These are phyloP conservation scores for Fragum whitleyi DNA, from an alignment of 2,888 invertebrate genomes.

Conservation along the genomic window DNA sequence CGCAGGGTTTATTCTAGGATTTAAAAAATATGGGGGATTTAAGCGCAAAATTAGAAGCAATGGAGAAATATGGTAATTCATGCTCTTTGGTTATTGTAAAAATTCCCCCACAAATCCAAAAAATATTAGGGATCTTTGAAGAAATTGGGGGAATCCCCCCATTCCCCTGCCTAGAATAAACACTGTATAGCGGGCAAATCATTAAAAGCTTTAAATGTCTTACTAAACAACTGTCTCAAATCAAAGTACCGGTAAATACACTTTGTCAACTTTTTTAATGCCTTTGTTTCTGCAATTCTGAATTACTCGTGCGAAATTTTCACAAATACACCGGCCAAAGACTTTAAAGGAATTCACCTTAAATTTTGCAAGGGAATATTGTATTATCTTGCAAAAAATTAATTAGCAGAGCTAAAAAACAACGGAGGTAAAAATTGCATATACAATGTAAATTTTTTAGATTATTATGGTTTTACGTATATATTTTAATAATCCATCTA, in stretches of 20 bases:
- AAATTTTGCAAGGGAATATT: too few relatives aligned
- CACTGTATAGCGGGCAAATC: conserved; percentile 5
- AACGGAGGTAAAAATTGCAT: conserved; percentile 14
- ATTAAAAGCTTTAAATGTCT: conserved; percentile 13
- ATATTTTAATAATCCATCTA: conserved; percentile 3
- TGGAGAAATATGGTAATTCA: too few relatives aligned
- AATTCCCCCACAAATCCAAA: too few relatives aligned
- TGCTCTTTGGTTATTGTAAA: too few relatives aligned
- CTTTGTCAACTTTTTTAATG: conserved; percentile 31
- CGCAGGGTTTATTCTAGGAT: too few relatives aligned
- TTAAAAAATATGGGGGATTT: too few relatives aligned
- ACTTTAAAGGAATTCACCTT: conserved; percentile 3
- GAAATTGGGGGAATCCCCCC: too few relatives aligned
- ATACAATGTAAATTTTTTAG: conserved; percentile 14
- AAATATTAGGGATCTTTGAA: too few relatives aligned
- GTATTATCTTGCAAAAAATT: conserved; percentile 12
- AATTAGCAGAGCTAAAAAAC: not conserved
- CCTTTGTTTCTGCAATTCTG: conserved; percentile 27
- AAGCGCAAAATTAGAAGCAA: conserved; percentile 15
- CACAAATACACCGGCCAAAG: not conserved
- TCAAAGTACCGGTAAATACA: not conserved
- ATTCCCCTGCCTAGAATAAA: too few relatives aligned
- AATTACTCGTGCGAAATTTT: too few relatives aligned
- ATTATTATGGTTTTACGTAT: conserved; percentile 13
- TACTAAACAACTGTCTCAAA: not conserved